These are phyloP conservation scores for Micrasema longulum DNA, from an alignment of 1,140 invertebrate species.

Conservation along the genomic window DNA sequence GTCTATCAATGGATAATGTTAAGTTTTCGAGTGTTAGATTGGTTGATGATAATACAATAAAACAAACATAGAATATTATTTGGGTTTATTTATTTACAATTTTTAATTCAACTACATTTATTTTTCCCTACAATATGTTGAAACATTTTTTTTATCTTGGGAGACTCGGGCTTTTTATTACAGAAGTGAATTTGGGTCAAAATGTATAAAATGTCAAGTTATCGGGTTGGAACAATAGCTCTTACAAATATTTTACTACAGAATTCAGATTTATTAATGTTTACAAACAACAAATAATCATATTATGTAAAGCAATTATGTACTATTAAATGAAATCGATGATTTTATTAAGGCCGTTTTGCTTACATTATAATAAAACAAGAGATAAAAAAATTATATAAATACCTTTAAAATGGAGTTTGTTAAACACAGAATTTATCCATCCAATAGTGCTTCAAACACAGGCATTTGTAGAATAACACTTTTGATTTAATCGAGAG, in stretches of 20 bases:
- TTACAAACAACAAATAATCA: too few relatives aligned
- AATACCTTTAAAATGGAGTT: conserved; percentile 33
- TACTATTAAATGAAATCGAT: conserved; percentile 15
- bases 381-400: conserved; percentile 25
- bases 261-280: too few relatives aligned
- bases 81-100: conserved; percentile 33
- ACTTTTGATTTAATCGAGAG: conserved; percentile 12
- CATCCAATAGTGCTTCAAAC: conserved; percentile 31
- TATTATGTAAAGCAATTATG: too few relatives aligned
- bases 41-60: conserved; percentile 51
- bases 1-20: conserved; percentile 51
- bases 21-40: conserved; percentile 51
- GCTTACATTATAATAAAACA: conserved; percentile 29
- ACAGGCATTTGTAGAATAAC: conserved; percentile 27
- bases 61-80: conserved; percentile 46
- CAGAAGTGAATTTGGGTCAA: conserved; percentile 7
- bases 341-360: conserved; percentile 25
- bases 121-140: conserved; percentile 20
- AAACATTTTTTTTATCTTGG: conserved; percentile 18
- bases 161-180: conserved; percentile 16
- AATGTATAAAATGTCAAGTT: neutral
- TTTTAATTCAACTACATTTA: conserved; percentile 25
- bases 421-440: conserved; percentile 19
- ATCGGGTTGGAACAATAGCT: too few relatives aligned
- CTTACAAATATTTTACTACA: too few relatives aligned